A percentile compares a stretch with the other conserved stretches of the same genome.
Evolutionary conservation across 2,113 vertebrate genomes (phyloP).

Genomic region (Eptatretus burgeri): DNA sequence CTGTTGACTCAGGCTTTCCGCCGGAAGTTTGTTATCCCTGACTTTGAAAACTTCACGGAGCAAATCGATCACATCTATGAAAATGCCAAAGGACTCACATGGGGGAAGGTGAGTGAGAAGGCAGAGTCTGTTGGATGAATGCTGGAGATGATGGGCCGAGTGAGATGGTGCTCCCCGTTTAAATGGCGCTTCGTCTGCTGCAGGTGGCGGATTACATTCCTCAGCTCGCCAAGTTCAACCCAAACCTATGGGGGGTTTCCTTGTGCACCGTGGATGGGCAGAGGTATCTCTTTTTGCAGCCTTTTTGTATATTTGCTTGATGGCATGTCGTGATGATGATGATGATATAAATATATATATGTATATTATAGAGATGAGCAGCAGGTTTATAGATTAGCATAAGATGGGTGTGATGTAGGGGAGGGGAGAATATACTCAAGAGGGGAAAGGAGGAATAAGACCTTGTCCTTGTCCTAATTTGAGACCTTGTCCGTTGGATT

Average conservation of each 20-base stretch:
- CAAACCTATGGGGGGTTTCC: constrained; percentile 73
- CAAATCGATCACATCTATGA: constrained; percentile 73
- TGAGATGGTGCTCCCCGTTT: neutral
- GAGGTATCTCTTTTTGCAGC: constrained; percentile 23
- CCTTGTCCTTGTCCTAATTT: no score
- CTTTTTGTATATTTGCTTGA: no score
- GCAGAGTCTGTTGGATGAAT: no score
- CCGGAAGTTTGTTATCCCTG: constrained; percentile 94
- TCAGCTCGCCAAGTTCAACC: constrained; percentile 84
- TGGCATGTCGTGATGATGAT: no score
- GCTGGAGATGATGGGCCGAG: no score
- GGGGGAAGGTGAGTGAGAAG: constrained; percentile 40
- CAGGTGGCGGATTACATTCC: constrained; percentile 98
- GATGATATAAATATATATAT: no score
- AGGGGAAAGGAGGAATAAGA: no score
- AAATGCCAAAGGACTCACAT: constrained; percentile 49
- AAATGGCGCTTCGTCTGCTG: constrained; percentile 2
- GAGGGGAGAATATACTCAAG: no score
- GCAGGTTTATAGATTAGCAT: no score
- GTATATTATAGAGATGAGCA: no score
- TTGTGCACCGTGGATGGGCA: constrained; percentile 92
- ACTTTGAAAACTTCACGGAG: constrained; percentile 67
- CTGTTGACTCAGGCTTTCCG: constrained; percentile 90
- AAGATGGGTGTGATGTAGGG: no score
- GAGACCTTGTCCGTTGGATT: no score